phyloP scores from a whole-genome alignment of 2,797 vertebrate genomes.

The Jordanella pulchra region DNA sequence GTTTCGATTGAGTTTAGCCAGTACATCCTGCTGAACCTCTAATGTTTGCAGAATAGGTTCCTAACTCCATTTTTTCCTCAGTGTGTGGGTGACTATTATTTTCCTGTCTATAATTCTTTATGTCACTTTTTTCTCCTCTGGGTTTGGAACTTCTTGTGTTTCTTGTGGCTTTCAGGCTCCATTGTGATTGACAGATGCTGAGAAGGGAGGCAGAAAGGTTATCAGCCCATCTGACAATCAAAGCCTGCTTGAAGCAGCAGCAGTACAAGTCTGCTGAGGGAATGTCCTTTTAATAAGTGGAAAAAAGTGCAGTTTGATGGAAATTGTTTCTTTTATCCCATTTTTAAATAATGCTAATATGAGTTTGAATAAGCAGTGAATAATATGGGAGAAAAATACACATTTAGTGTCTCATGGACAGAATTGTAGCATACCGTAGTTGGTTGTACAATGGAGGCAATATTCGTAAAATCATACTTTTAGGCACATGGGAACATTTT shows the following conservation, averaged over 20 bases:
- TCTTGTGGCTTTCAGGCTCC: constrained; percentile 39
- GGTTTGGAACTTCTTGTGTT: constrained; percentile 31
- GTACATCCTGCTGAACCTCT: constrained; percentile 31
- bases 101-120: constrained; percentile 30
- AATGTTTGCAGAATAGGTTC: constrained; percentile 42
- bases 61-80: constrained; percentile 6
- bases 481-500: constrained; percentile 31
- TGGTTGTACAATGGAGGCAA: constrained; percentile 5
- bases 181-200: constrained; percentile 66
- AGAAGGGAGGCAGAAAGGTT: constrained; percentile 59
- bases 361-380: neutral
- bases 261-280: constrained; percentile 15
- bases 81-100: constrained; percentile 26
- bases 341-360: neutral
- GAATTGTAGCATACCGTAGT: constrained; percentile 18
- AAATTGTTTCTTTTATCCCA: constrained; percentile 11
- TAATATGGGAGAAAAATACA: neutral
- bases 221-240: constrained; percentile 75
- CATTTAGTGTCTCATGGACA: constrained; percentile 1
- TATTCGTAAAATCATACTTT: constrained; percentile 12
- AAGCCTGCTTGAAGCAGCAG: constrained; percentile 44
- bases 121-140: constrained; percentile 37
- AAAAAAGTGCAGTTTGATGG: constrained; percentile 28
- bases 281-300: constrained; percentile 23
- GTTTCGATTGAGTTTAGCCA: constrained; percentile 46